These are phyloP conservation scores for Eilema caniola DNA, from an alignment of 2,888 invertebrate genomes.

Conservation along the genomic window DNA sequence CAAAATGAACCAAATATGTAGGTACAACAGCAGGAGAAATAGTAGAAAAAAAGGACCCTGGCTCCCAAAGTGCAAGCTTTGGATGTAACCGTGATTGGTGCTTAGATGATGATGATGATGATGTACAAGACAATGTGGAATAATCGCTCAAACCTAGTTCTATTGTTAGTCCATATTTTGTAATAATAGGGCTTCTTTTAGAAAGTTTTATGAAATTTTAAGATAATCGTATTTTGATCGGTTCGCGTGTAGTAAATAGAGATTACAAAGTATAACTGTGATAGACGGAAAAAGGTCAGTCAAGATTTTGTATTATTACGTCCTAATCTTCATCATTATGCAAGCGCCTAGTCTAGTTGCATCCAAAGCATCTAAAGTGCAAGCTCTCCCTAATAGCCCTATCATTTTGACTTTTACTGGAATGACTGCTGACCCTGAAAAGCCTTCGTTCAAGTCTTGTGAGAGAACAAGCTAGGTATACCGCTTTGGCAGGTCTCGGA, in stretches of 20 bases:
- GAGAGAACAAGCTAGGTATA: neutral
- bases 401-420: too few species aligned
- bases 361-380: too few species aligned
- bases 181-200: neutral
- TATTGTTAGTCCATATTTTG: neutral
- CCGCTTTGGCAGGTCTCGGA: neutral
- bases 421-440: too few species aligned
- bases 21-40: too few species aligned
- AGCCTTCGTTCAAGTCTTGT: too few species aligned
- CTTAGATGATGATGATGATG: neutral
- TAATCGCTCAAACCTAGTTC: neutral
- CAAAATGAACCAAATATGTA: neutral
- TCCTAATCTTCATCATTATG: too few species aligned
- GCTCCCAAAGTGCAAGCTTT: neutral
- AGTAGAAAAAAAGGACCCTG: neutral
- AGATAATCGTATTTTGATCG: neutral
- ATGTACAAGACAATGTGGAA: neutral
- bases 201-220: conserved; percentile 3
- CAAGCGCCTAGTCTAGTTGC: too few species aligned
- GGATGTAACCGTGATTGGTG: neutral
- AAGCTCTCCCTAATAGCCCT: too few species aligned
- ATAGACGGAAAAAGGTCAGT: neutral
- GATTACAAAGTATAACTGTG: neutral
- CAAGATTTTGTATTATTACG: too few species aligned
- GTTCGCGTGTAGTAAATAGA: conserved; percentile 4